Evolutionary conservation across 2,888 invertebrate species (phyloP).

Genomic region (Marronus borbonicus): DNA sequence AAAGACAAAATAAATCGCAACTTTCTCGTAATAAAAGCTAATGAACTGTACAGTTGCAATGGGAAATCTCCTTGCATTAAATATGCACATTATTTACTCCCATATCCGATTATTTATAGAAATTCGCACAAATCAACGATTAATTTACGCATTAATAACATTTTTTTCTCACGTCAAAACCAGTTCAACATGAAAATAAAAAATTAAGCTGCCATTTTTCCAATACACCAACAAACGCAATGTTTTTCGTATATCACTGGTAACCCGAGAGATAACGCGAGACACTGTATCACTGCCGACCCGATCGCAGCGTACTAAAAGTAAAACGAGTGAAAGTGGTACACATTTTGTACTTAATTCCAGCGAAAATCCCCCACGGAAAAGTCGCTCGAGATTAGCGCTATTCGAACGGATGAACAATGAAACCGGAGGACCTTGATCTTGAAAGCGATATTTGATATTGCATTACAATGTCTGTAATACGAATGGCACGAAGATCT

Average conservation of each 20-base stretch:
- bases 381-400: not conserved
- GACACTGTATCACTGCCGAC: not conserved
- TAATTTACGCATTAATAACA: not conserved
- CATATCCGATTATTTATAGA: too few relatives aligned
- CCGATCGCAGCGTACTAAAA: conserved; percentile 7
- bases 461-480: not conserved
- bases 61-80: not conserved
- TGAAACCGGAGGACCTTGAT: conserved; percentile 10
- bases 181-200: not conserved
- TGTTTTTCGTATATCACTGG: too few relatives aligned
- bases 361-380: conserved; percentile 7
- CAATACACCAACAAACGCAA: too few relatives aligned
- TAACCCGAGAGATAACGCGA: not conserved
- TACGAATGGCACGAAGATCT: not conserved
- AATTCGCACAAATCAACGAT: not conserved
- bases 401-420: not conserved
- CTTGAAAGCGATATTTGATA: not conserved
- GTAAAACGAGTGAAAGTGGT: conserved; percentile 29
- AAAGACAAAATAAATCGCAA: not conserved
- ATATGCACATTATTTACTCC: too few relatives aligned
- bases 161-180: not conserved
- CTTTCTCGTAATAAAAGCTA: conserved; percentile 17
- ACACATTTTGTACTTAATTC: conserved; percentile 38
- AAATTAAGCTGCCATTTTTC: too few relatives aligned
- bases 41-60: not conserved